Conservation (phyloP, 2,113 vertebrate species). For the Nibea coibor region DNA sequence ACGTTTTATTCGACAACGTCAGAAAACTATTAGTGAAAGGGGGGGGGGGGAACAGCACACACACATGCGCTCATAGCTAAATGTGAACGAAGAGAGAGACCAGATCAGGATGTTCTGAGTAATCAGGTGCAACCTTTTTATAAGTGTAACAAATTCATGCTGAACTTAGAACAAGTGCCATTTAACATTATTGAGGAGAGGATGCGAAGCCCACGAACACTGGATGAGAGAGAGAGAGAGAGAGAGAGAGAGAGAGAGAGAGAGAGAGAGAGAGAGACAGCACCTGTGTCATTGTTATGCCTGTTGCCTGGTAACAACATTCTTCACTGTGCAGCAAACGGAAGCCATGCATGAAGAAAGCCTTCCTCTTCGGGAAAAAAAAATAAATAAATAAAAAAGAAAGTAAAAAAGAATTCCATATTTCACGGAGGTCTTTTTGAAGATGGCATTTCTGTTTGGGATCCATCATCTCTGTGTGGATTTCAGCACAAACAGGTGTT, state of each 20-base stretch:
- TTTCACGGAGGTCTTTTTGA: slow-evolving; percentile 71
- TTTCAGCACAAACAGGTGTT: slow-evolving; percentile 59
- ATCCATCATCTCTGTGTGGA: slow-evolving; percentile 48
- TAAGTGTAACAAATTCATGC: slow-evolving; percentile 59
- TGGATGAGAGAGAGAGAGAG: slow-evolving; percentile 35
- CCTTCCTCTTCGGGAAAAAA: slow-evolving; percentile 49
- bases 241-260: slow-evolving; percentile 39
- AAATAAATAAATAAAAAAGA: slow-evolving; percentile 50
- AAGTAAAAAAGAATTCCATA: slow-evolving; percentile 63
- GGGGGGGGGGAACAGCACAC: no score
- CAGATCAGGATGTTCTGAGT: slow-evolving; percentile 41
- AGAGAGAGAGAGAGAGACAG: slow-evolving; percentile 55
- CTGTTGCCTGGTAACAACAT: slow-evolving; percentile 87
- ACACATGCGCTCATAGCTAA: background rate
- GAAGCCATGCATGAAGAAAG: slow-evolving; percentile 80
- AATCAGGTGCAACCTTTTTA: slow-evolving; percentile 43
- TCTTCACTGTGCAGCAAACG: slow-evolving; percentile 73
- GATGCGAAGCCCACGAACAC: slow-evolving; percentile 61
- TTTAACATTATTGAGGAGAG: slow-evolving; percentile 73
- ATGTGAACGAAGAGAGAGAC: background rate
- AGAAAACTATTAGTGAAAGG: background rate
- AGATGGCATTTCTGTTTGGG: slow-evolving; percentile 56
- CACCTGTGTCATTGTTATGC: slow-evolving; percentile 89
- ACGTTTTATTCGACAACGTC: background rate
- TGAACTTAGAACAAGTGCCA: slow-evolving; percentile 71